Evolutionary conservation across 2,113 vertebrate genomes (phyloP).

Genomic region (Megaptera novaeangliae): DNA sequence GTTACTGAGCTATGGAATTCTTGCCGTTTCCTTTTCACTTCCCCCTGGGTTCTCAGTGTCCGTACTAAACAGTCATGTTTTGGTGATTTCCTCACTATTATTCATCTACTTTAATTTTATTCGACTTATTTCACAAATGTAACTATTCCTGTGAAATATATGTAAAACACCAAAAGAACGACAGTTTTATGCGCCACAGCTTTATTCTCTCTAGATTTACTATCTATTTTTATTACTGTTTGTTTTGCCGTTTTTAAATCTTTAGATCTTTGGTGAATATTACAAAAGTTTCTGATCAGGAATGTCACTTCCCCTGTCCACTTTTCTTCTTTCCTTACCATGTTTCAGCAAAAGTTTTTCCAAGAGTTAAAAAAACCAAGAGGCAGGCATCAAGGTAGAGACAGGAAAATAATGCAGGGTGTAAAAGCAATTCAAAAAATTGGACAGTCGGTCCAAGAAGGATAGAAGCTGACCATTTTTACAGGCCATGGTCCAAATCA

Average conservation of each 20-base stretch:
- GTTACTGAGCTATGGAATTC: not conserved
- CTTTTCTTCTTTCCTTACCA: not conserved
- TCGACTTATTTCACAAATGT: not conserved
- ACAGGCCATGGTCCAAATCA: not conserved
- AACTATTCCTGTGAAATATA: not conserved
- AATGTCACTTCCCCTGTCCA: not conserved
- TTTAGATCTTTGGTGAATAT: not conserved
- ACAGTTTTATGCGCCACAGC: not conserved
- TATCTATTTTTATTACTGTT: not conserved
- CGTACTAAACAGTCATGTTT: not conserved
- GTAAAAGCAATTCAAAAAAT: conserved; percentile 9
- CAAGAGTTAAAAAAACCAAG: not conserved
- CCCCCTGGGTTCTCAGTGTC: not conserved
- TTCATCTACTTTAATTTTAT: not conserved
- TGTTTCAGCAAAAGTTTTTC: not conserved
- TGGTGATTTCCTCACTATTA: not conserved
- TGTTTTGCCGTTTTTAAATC: not conserved
- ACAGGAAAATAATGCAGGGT: not conserved
- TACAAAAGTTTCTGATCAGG: not conserved
- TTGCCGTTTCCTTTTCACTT: not conserved
- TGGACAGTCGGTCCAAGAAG: not conserved
- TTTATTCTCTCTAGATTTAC: not conserved
- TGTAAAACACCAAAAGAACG: not conserved
- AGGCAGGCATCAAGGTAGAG: not conserved
- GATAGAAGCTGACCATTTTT: not conserved